phyloP scores from a whole-genome alignment of 37 sponge, comb jelly and placozoan species.

The Ephydatia muelleri region DNA sequence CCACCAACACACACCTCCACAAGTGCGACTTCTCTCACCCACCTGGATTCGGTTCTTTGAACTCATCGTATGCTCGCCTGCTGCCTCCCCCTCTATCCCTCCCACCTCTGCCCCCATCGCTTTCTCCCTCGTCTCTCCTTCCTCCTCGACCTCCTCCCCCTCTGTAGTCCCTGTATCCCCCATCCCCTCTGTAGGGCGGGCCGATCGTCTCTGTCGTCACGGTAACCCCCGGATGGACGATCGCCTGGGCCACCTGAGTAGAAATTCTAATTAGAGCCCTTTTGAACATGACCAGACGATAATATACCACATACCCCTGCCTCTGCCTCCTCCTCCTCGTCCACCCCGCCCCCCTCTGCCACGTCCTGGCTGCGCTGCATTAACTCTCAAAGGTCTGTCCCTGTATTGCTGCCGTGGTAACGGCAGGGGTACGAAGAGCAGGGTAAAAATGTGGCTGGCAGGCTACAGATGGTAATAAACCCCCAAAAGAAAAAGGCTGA shows the following conservation, averaged over 20 bases:
- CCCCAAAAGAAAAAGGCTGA: slow-evolving; percentile 1
- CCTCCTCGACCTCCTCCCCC: slow-evolving; percentile 31
- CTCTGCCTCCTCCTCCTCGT: slow-evolving; percentile 51
- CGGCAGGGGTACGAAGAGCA: background rate
- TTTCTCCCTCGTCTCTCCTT: slow-evolving; percentile 1
- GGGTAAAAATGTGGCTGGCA: background rate
- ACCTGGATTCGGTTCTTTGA: slow-evolving; percentile 75
- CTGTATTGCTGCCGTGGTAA: slow-evolving; percentile 46
- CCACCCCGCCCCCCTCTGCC: slow-evolving; percentile 57
- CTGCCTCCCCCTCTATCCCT: slow-evolving; percentile 24
- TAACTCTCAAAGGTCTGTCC: slow-evolving; percentile 60
- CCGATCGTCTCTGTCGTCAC: too few relatives aligned
- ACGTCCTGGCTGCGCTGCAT: slow-evolving; percentile 58
- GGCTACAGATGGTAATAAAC: background rate
- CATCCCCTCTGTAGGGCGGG: slow-evolving; percentile 26
- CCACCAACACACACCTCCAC: too few relatives aligned
- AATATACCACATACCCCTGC: slow-evolving; percentile 29
- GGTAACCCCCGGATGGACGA: background rate
- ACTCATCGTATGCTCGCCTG: slow-evolving; percentile 36
- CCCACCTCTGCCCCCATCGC: slow-evolving; percentile 11
- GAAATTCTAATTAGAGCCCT: background rate
- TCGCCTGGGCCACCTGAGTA: slow-evolving; percentile 11
- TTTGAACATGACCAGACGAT: background rate
- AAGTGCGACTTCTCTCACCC: too few relatives aligned
- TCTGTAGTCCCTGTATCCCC: slow-evolving; percentile 22